Percentiles rank a stretch among this genome's conserved stretches.
Evolutionary conservation across 1,140 invertebrate species (phyloP).

Genomic region (Cydia fagiglandana): DNA sequence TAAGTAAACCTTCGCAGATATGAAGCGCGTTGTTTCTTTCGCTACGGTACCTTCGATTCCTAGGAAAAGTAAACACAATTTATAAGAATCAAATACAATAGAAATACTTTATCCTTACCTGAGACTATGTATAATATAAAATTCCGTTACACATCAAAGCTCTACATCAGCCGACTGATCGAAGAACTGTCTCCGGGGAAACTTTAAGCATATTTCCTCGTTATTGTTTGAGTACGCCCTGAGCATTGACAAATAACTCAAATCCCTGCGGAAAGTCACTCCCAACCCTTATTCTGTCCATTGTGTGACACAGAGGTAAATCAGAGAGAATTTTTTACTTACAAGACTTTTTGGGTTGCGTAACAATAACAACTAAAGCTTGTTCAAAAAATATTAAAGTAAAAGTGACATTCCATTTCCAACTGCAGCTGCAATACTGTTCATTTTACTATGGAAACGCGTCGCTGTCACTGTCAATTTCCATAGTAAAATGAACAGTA

Average conservation of each 20-base stretch:
- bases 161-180: background rate
- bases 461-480: too few species aligned
- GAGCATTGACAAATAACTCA: conserved; percentile 16
- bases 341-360: background rate
- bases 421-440: too few species aligned
- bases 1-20: too few species aligned
- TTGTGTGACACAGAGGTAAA: background rate
- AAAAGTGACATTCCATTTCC: too few species aligned
- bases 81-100: background rate
- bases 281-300: background rate
- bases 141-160: background rate
- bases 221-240: conserved; percentile 19
- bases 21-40: too few species aligned
- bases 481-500: too few species aligned
- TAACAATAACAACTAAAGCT: background rate
- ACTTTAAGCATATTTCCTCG: conserved; percentile 24
- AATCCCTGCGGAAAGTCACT: conserved; percentile 8
- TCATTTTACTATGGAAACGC: too few species aligned
- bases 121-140: background rate
- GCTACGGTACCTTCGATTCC: too few species aligned
- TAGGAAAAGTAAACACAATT: background rate
- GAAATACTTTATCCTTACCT: background rate
- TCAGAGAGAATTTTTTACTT: background rate
- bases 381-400: too few species aligned
- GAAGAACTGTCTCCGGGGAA: background rate